Base-by-base conservation (phyloP, 1,140 invertebrate genomes). In the Heterodera schachtii region DNA sequence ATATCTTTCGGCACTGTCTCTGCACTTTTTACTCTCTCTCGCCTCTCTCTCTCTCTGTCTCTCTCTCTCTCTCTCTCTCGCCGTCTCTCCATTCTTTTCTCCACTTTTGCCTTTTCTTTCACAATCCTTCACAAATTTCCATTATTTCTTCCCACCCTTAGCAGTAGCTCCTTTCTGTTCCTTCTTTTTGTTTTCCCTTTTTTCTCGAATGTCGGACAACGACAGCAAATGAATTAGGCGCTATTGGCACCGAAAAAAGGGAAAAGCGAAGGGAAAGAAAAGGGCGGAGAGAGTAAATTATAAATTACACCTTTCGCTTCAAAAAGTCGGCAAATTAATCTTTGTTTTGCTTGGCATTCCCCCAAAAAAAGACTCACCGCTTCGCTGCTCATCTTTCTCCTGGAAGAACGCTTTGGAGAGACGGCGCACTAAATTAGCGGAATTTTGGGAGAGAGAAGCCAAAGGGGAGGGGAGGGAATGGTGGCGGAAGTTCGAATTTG, bases 321-420 rank as follows among this genome's bases (percentile, higher is more conserved):
- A 6, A 52, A 52, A 52, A 52, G 31, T 31, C 31, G 31, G 31
- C 11, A 52, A 52, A 8, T 52, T 52, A 52, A 52, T 8, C 6
- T 52, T 2, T 11, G 11, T 52, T 52, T 52, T 52, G 31, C 31
- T 31, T 31, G 31, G 31, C 31, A 8, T 52, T 0, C 49, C 49
- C 11, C 9, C 4, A 9, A 78, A 69, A 31, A 77, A 31, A 46
- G 41, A 89, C 87, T 80, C 49, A 89, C 88, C 88, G 71, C 85
- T 81, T 84, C 60, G 47, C 13, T 87, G 83, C 44, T 81, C 84
- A 81, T 88, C 76, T 66, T 89, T 88, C 49, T 84, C 80, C 73
- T 89, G 87, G 82, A 89, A 89, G 70, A 89, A 90, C n/a, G 88
- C 88, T 66, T 88, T 86, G 60, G 82, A 85, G 46, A 89, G 82